Evolutionary conservation across 1,140 invertebrate genomes (phyloP).

Genomic region (Meloidogyne hapla): DNA sequence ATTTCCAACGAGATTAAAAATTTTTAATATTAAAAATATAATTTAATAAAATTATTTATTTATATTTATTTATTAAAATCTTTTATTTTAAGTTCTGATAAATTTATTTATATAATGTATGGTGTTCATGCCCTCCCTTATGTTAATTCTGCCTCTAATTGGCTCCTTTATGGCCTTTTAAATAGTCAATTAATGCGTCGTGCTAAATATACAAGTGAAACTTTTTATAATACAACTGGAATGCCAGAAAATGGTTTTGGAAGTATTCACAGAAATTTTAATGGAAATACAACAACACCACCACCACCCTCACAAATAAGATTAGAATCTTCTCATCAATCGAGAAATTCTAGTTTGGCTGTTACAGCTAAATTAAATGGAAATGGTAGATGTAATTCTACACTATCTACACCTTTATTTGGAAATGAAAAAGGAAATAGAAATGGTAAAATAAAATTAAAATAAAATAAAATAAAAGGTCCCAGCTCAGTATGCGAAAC

Average conservation of each 20-base stretch:
- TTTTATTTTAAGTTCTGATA: conserved; percentile 34
- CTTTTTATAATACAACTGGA: conserved; percentile 11
- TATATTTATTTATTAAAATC: not conserved
- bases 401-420: conserved; percentile 1
- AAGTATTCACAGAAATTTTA: conserved; percentile 5
- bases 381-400: conserved; percentile 21
- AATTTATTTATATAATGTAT: conserved; percentile 51
- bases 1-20: too few species aligned
- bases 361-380: not conserved
- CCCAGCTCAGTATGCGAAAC: too few species aligned
- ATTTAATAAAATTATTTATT: too few species aligned
- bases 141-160: conserved; percentile 60
- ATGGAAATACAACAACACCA: not conserved
- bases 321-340: not conserved
- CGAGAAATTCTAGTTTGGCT: conserved; percentile 1
- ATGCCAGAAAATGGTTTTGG: conserved; percentile 8
- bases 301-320: not conserved
- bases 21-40: too few species aligned
- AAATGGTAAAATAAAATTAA: not conserved
- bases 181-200: conserved; percentile 47
- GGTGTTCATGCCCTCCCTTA: conserved; percentile 62
- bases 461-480: too few species aligned
- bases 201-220: conserved; percentile 31
- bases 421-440: not conserved
- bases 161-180: conserved; percentile 58